Conservation (phyloP, 2,888 invertebrate genomes). For the Falcaria lacertinaria region DNA sequence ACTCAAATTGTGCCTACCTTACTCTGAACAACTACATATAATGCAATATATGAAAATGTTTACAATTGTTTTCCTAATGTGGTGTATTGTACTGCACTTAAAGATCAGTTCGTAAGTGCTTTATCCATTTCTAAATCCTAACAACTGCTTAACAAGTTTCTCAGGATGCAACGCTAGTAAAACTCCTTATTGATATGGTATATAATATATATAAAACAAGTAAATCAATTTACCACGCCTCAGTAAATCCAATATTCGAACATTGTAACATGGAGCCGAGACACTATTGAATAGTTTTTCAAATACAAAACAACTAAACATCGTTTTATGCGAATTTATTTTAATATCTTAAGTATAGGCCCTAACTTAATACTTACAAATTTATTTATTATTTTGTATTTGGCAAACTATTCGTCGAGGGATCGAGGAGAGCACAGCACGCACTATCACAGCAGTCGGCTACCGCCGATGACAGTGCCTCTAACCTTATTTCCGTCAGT, state of each 20-base stretch:
- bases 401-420: slow-evolving; percentile 42
- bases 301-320: slow-evolving; percentile 38
- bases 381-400: slow-evolving; percentile 28
- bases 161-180: background rate
- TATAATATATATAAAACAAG: slow-evolving; percentile 1
- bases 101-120: too few relatives aligned
- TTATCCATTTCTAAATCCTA: background rate
- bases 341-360: slow-evolving; percentile 59
- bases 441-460: slow-evolving; percentile 74
- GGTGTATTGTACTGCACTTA: too few relatives aligned
- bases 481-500: slow-evolving; percentile 26
- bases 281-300: slow-evolving; percentile 38
- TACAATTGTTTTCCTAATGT: too few relatives aligned
- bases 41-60: too few relatives aligned
- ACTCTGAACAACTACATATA: too few relatives aligned
- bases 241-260: slow-evolving; percentile 17
- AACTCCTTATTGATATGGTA: background rate
- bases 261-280: slow-evolving; percentile 27
- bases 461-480: slow-evolving; percentile 40
- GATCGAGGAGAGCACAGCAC: slow-evolving; percentile 68
- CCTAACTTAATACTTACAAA: slow-evolving; percentile 42
- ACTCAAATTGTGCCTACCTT: too few relatives aligned
- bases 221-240: background rate
- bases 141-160: background rate
- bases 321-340: slow-evolving; percentile 37